These are phyloP conservation scores for Ophion costatus DNA, from an alignment of 2,888 invertebrate genomes.

Conservation along the genomic window DNA sequence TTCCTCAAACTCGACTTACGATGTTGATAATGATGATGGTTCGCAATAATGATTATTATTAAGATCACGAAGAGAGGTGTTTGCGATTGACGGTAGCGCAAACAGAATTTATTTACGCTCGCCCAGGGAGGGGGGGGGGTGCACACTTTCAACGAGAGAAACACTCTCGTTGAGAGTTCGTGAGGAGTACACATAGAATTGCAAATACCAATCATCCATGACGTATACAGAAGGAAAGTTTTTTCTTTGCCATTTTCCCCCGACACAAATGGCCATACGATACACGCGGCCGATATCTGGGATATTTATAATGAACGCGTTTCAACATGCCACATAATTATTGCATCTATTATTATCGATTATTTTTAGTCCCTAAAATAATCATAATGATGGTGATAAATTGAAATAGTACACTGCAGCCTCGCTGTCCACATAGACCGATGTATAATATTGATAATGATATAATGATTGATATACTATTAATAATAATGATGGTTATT, in stretches of 20 bases:
- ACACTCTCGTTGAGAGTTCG: conserved; percentile 11
- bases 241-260: conserved; percentile 29
- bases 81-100: conserved; percentile 59
- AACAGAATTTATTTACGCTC: conserved; percentile 17
- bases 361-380: neutral
- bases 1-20: conserved; percentile 5
- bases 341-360: neutral
- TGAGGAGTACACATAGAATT: conserved; percentile 21
- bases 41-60: conserved; percentile 26
- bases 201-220: conserved; percentile 46
- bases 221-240: conserved; percentile 44
- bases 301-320: neutral
- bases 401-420: neutral
- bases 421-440: neutral
- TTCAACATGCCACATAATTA: neutral
- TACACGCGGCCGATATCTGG: neutral
- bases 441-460: no score
- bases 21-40: conserved; percentile 17
- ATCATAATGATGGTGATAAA: neutral
- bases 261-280: neutral
- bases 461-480: no score
- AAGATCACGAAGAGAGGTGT: conserved; percentile 36
- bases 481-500: neutral
- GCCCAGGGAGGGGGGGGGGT: neutral
- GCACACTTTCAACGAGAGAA: conserved; percentile 34